These are phyloP conservation scores for Ridgeia piscesae DNA, from an alignment of 1,140 invertebrate species.

Conservation along the genomic window DNA sequence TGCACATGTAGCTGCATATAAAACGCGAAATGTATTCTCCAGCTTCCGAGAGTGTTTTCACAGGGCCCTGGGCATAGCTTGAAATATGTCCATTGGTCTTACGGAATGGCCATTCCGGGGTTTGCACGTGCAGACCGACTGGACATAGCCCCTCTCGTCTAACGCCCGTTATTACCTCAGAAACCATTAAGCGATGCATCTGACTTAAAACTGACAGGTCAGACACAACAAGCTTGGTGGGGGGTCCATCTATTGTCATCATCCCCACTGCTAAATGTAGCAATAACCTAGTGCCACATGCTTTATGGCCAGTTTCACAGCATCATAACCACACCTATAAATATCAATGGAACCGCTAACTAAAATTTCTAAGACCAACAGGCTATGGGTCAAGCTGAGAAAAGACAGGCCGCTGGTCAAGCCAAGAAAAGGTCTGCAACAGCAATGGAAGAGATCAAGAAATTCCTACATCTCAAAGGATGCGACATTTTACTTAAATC, in stretches of 20 bases:
- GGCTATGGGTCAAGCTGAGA: neutral
- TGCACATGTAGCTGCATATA: neutral
- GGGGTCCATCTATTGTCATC: neutral
- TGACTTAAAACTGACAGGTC: neutral
- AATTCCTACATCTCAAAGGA: neutral
- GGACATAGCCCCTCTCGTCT: neutral
- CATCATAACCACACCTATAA: conserved; percentile 1
- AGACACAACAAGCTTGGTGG: neutral
- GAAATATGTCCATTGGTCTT: neutral
- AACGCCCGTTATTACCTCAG: neutral
- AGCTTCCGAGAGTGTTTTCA: neutral
- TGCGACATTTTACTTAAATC: neutral
- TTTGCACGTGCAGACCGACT: neutral
- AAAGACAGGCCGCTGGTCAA: neutral
- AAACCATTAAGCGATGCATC: neutral
- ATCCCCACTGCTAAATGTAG: neutral
- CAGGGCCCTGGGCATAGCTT: neutral
- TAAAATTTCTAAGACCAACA: neutral
- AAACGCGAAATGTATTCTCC: neutral
- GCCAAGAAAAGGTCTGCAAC: neutral
- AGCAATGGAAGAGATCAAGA: neutral
- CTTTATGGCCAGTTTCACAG: neutral
- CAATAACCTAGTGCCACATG: neutral
- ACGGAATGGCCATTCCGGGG: neutral
- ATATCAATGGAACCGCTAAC: neutral